These are phyloP conservation scores for Seira ritae DNA, from an alignment of 2,888 invertebrate species.

Conservation along the genomic window DNA sequence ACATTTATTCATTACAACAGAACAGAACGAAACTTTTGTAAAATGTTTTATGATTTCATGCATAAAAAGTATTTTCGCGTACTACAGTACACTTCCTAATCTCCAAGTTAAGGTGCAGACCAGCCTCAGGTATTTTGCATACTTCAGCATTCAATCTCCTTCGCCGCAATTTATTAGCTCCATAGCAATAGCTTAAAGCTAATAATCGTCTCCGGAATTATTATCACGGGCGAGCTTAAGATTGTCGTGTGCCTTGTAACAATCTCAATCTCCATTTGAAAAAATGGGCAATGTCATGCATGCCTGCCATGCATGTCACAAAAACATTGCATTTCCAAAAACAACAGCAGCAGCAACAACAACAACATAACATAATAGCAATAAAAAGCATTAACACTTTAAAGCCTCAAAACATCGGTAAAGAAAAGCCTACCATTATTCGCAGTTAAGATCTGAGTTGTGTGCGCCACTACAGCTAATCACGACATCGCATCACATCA, in stretches of 20 bases:
- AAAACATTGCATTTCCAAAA: not conserved
- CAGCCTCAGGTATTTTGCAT: not conserved
- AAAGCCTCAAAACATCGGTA: constrained; percentile 4
- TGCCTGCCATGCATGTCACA: not conserved
- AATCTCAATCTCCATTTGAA: constrained; percentile 11
- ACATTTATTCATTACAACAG: too few species aligned
- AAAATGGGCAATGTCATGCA: too few species aligned
- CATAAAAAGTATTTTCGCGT: too few species aligned
- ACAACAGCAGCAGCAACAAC: too few species aligned
- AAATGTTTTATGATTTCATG: too few species aligned
- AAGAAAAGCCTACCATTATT: not conserved
- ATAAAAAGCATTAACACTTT: constrained; percentile 14
- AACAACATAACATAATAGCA: not conserved
- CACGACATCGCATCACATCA: constrained; percentile 17
- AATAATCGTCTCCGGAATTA: not conserved
- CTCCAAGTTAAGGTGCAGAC: too few species aligned
- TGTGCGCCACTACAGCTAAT: constrained; percentile 51
- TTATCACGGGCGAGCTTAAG: too few species aligned
- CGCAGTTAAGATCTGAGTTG: constrained; percentile 25
- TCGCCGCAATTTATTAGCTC: not conserved
- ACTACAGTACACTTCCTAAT: too few species aligned
- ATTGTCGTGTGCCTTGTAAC: constrained; percentile 55
- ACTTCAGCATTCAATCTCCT: not conserved
- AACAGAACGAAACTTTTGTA: too few species aligned
- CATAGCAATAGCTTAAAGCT: not conserved